Evolutionary conservation across 2,888 invertebrate genomes (phyloP).

Genomic region (Apamea monoglypha): DNA sequence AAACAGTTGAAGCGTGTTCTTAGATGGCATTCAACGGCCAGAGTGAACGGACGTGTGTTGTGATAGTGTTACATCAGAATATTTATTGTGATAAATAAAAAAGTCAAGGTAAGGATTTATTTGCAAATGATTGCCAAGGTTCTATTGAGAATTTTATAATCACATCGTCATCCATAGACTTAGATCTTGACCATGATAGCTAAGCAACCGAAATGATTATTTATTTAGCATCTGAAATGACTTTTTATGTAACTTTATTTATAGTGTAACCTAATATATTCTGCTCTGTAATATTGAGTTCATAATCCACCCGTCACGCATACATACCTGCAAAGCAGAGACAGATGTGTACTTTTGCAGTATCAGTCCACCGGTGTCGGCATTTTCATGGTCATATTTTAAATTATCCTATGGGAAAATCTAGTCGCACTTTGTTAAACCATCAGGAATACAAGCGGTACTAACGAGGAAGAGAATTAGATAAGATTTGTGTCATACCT

Average conservation of each 20-base stretch:
- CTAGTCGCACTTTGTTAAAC: not conserved
- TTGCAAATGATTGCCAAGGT: slow-evolving; percentile 42
- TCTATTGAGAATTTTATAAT: slow-evolving; percentile 4
- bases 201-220: slow-evolving; percentile 12
- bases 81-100: slow-evolving; percentile 52
- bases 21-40: slow-evolving; percentile 56
- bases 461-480: not conserved
- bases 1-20: slow-evolving; percentile 41
- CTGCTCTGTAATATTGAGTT: slow-evolving; percentile 21
- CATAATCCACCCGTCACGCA: not conserved
- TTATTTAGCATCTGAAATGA: slow-evolving; percentile 1
- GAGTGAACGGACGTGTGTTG: slow-evolving; percentile 60
- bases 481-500: not conserved
- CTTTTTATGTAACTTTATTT: not conserved
- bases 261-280: not conserved
- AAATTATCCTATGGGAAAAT: not conserved
- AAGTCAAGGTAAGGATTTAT: slow-evolving; percentile 62
- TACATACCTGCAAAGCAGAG: not conserved
- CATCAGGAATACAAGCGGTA: not conserved
- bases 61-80: slow-evolving; percentile 42
- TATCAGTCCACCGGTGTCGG: not conserved
- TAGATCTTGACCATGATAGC: slow-evolving; percentile 20
- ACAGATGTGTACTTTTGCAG: not conserved
- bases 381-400: not conserved
- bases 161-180: not conserved